A percentile compares a stretch with the other conserved stretches of the same genome.
These are phyloP conservation scores for Stomatorhinus ivindoensis DNA, from an alignment of 2,113 vertebrate species.

Conservation along the genomic window DNA sequence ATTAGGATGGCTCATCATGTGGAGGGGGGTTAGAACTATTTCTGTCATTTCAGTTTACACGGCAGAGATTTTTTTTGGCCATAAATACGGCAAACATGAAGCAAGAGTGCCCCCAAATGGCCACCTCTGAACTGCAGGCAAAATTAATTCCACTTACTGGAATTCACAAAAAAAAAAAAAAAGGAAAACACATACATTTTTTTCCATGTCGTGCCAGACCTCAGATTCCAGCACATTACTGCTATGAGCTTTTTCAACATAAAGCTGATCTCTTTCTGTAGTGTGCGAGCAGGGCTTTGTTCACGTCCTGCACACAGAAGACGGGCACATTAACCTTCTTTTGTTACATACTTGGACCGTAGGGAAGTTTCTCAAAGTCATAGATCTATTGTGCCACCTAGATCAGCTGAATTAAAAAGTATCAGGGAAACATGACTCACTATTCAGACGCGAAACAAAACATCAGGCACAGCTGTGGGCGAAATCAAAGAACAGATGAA, in stretches of 20 bases:
- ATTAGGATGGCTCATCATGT: slow-evolving; percentile 34
- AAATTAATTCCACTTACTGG: slow-evolving; percentile 33
- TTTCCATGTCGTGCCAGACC: slow-evolving; percentile 2
- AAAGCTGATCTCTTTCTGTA: not conserved
- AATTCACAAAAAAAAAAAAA: slow-evolving; percentile 23
- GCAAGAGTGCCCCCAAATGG: slow-evolving; percentile 45
- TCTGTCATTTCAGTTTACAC: slow-evolving; percentile 55
- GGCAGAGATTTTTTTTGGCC: slow-evolving; percentile 46
- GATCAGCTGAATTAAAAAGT: not conserved
- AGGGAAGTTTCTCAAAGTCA: not conserved
- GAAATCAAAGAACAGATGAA: not conserved
- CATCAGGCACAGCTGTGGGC: not conserved
- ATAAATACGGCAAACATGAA: not conserved
- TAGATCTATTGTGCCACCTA: not conserved
- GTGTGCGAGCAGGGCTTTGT: not conserved
- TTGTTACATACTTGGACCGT: not conserved
- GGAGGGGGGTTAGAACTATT: slow-evolving; percentile 42
- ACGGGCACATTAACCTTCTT: not conserved
- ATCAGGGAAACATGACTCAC: not conserved
- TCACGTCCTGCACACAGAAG: not conserved
- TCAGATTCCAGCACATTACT: not conserved
- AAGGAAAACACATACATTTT: slow-evolving; percentile 26
- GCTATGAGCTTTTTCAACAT: not conserved
- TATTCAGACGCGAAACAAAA: not conserved
- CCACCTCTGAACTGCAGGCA: slow-evolving; percentile 23